A percentile compares a stretch with the other conserved stretches of the same genome.
Evolutionary conservation across 2,888 invertebrate genomes (phyloP).

Genomic region (Volucella inflata): DNA sequence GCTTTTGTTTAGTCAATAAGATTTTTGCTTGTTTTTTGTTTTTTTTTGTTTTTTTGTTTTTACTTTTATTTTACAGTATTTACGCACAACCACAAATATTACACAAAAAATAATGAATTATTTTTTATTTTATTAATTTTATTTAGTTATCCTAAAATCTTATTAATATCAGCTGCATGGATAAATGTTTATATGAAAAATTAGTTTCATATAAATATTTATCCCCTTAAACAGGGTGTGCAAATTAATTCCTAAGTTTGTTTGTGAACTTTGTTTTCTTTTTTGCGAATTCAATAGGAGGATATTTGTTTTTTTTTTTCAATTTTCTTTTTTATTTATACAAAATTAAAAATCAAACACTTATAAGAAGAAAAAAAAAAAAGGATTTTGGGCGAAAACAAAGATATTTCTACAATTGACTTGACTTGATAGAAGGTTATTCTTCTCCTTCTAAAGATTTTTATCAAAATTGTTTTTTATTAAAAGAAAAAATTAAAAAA

Average conservation of each 20-base stretch:
- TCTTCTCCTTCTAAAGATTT: background rate
- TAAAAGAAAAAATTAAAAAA: background rate
- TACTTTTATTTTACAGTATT: constrained; percentile 71
- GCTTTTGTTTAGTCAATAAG: constrained; percentile 13
- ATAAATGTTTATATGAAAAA: constrained; percentile 42
- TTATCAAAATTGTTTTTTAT: background rate
- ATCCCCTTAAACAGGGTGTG: constrained; percentile 31
- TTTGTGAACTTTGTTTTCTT: constrained; percentile 31
- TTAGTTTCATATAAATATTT: constrained; percentile 35
- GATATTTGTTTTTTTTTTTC: background rate
- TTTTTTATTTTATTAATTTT: constrained; percentile 37
- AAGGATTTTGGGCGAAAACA: constrained; percentile 8
- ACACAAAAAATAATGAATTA: constrained; percentile 66
- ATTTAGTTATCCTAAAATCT: constrained; percentile 48
- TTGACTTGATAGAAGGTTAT: constrained; percentile 20
- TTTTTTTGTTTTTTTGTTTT: constrained; percentile 45
- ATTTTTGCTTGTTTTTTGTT: constrained; percentile 18
- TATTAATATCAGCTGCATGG: constrained; percentile 37
- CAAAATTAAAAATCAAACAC: no score
- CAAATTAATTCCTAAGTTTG: constrained; percentile 39
- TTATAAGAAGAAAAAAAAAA: background rate
- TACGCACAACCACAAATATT: constrained; percentile 75
- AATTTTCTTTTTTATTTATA: background rate
- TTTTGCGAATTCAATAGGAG: constrained; percentile 22
- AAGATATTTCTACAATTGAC: constrained; percentile 61